Conservation (phyloP, 2,888 invertebrate genomes). For the Campopleginae sp. region DNA sequence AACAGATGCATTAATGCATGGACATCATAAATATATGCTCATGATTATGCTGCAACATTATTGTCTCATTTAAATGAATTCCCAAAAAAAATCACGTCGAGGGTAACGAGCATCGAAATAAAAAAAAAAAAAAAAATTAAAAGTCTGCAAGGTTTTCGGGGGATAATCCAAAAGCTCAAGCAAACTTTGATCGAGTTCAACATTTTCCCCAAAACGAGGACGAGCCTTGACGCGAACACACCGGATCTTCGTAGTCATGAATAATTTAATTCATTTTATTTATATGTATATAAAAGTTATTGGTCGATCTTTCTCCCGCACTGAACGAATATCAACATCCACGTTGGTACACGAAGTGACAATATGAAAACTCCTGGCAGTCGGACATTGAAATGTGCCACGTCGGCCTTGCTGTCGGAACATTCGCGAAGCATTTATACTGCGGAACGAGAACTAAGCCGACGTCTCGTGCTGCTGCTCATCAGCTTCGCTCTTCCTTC, state of each 20-base stretch:
- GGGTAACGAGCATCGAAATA: too few relatives aligned
- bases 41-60: not conserved
- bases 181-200: not conserved
- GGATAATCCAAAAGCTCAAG: too few relatives aligned
- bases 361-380: not conserved
- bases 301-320: not conserved
- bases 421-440: conserved; percentile 32
- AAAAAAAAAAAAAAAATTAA: not conserved
- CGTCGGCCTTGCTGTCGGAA: conserved; percentile 43
- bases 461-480: not conserved
- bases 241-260: not conserved
- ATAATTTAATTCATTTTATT: not conserved
- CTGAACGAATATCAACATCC: not conserved
- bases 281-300: too few relatives aligned
- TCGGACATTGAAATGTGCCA: not conserved
- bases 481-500: conserved; percentile 12
- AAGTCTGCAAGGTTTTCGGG: not conserved
- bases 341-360: not conserved
- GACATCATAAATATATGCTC: not conserved
- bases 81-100: not conserved
- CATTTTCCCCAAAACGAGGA: not conserved
- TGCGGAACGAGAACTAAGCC: conserved; percentile 7
- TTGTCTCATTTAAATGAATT: not conserved
- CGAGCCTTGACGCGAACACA: not conserved
- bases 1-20: conserved; percentile 14